Conservation (phyloP, 1,140 invertebrate genomes). For the Danaus plexippus region DNA sequence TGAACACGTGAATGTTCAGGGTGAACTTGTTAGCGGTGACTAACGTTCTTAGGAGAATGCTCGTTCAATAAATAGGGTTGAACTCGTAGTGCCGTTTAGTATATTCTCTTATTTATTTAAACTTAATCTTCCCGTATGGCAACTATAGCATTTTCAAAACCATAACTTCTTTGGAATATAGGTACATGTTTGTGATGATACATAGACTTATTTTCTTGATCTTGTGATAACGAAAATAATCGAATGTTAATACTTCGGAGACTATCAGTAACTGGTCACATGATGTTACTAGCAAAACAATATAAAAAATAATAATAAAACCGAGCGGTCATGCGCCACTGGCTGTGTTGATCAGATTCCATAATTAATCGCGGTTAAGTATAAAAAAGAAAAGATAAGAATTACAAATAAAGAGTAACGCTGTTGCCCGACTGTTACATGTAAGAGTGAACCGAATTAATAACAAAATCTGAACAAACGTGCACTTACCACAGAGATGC, state of each 20-base stretch:
- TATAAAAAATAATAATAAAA: constrained; percentile 8
- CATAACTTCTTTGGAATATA: too few species aligned
- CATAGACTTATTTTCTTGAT: constrained; percentile 18
- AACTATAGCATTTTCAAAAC: too few species aligned
- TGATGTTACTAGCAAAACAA: constrained; percentile 21
- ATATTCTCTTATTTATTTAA: too few species aligned
- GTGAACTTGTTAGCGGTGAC: not conserved
- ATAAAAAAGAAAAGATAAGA: too few species aligned
- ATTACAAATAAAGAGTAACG: too few species aligned
- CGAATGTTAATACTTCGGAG: constrained; percentile 2
- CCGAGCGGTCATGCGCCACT: constrained; percentile 30
- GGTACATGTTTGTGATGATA: too few species aligned
- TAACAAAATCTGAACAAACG: constrained; percentile 33
- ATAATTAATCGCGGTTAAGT: constrained; percentile 4
- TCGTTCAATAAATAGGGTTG: too few species aligned
- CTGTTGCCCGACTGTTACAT: too few species aligned
- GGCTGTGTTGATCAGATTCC: constrained; percentile 34
- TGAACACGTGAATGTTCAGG: constrained; percentile 1
- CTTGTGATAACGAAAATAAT: constrained; percentile 10
- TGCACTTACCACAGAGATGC: constrained; percentile 31
- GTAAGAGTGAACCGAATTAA: constrained; percentile 6
- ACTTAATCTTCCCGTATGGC: too few species aligned
- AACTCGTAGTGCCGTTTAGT: too few species aligned
- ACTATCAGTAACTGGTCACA: not conserved
- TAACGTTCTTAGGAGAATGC: too few species aligned